Evolutionary conservation across 2,888 invertebrate genomes (phyloP).

Genomic region (Drosophila meridionalis): DNA sequence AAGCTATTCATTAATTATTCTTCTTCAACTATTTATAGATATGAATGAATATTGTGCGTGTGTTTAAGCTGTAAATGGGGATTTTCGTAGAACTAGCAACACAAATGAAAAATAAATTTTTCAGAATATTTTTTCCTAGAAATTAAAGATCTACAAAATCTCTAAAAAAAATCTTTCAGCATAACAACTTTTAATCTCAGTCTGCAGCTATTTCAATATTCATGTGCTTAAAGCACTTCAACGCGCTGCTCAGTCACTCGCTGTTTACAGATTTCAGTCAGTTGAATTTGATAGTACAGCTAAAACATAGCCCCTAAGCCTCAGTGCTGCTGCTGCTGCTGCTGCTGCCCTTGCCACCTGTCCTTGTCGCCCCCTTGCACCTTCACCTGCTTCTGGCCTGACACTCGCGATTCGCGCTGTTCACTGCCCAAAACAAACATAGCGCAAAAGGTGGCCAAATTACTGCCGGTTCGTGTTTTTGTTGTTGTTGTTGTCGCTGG

Average conservation of each 20-base stretch:
- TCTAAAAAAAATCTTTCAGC: too few species aligned
- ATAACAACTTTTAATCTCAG: not conserved
- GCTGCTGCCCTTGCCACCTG: not conserved
- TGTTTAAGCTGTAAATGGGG: not conserved
- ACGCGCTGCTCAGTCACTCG: conserved; percentile 9
- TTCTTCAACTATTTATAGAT: not conserved
- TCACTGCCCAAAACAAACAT: conserved; percentile 55
- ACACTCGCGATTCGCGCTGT: conserved; percentile 22
- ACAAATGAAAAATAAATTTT: not conserved
- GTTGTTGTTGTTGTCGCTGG: conserved; percentile 44
- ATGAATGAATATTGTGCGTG: not conserved
- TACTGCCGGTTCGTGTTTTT: conserved; percentile 66
- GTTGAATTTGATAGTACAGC: conserved; percentile 35
- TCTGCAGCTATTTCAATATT: conserved; percentile 1
- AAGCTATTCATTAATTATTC: not conserved
- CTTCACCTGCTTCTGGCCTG: not conserved
- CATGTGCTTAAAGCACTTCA: conserved; percentile 6
- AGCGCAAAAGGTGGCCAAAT: conserved; percentile 71
- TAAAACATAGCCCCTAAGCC: not conserved
- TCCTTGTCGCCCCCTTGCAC: not conserved
- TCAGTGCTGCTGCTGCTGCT: not conserved
- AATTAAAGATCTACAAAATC: not conserved
- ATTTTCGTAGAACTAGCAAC: not conserved
- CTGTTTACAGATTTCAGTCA: conserved; percentile 42
- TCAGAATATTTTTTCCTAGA: not conserved